Conservation (phyloP, 2,888 invertebrate species). For the Heteropelma amictum region DNA sequence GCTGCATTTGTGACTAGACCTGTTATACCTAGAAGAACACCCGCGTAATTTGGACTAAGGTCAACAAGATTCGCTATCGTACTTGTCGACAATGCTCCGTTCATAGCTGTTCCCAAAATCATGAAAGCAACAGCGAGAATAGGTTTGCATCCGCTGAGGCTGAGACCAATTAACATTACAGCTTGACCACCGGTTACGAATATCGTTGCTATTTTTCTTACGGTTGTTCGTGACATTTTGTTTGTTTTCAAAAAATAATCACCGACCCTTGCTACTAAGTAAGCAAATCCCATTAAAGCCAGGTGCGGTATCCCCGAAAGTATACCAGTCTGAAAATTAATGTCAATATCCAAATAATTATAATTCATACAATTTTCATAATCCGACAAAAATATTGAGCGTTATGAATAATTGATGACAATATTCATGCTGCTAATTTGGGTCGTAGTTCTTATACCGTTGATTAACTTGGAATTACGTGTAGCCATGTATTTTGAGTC, state of each 20-base stretch:
- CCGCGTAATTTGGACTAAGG: slow-evolving; percentile 82
- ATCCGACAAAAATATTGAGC: neutral
- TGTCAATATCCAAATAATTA: no score
- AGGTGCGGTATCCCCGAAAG: slow-evolving; percentile 83
- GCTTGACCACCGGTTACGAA: slow-evolving; percentile 83
- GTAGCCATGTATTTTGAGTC: no score
- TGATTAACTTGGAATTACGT: no score
- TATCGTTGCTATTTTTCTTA: slow-evolving; percentile 82
- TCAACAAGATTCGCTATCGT: slow-evolving; percentile 84
- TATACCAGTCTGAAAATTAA: slow-evolving; percentile 79
- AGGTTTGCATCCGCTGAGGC: slow-evolving; percentile 83
- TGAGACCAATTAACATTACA: slow-evolving; percentile 81
- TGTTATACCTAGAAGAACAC: slow-evolving; percentile 81
- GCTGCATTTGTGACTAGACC: slow-evolving; percentile 81
- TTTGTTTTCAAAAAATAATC: slow-evolving; percentile 82
- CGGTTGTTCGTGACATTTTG: slow-evolving; percentile 81
- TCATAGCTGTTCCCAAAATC: slow-evolving; percentile 82
- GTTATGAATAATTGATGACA: no score
- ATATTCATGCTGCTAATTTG: no score
- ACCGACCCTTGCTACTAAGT: slow-evolving; percentile 80
- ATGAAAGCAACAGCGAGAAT: slow-evolving; percentile 81
- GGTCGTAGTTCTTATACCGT: no score
- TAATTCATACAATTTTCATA: no score
- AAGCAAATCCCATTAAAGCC: slow-evolving; percentile 81
- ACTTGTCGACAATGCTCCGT: slow-evolving; percentile 84